Base-by-base conservation (phyloP, 2,888 invertebrate species). In the Cataglyphis livida region DNA sequence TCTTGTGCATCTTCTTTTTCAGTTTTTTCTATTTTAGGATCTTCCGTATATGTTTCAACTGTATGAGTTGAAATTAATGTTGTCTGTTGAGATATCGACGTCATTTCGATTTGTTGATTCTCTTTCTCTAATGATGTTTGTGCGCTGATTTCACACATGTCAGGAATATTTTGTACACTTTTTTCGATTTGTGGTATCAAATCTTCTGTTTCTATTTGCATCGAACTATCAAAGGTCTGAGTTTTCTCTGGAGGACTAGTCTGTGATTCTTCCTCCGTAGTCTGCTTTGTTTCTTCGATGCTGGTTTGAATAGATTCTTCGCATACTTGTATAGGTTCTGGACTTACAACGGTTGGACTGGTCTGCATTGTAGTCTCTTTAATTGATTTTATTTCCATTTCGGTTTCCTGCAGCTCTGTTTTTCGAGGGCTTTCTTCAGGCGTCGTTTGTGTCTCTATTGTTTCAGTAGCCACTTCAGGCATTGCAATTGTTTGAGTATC, bases 401-500 rank as follows among this genome's bases (percentile, higher is more conserved):
- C 84, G 3, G 41, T 85, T 76, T 88, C 88, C 3, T 79, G 86
- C n/a, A 32, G 35, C 25, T 91, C 87, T 2, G 86, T 35, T 3
- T 81, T 76, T 62, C 90, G 83, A 3, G 91, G 90, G 82, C 85
- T 91, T 32, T 90, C 86, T 41, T 84, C 82, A 0, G 92, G 91
- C 0, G 91, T 91, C 3, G 93, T 94, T 85, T 94, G 94, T 6
- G 93, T 93, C 81, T 93, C 93, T 6, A 65, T 86, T 7, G 87
- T 87, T 6, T 85, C 88, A 7, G 91, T 78, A 21, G 81, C 9
- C 41, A 88, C 65, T 51, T 90, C 91, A 88, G 95, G 94, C 35
- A 90, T 91, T 70, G 93, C 91, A 82, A 95, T 95, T 3, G 95
- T 95, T 91, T 96, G 96, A 15, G 95, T 95, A 83, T 95, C 86